phyloP scores from a whole-genome alignment of 2,113 vertebrate genomes.

The Azemiops feae region DNA sequence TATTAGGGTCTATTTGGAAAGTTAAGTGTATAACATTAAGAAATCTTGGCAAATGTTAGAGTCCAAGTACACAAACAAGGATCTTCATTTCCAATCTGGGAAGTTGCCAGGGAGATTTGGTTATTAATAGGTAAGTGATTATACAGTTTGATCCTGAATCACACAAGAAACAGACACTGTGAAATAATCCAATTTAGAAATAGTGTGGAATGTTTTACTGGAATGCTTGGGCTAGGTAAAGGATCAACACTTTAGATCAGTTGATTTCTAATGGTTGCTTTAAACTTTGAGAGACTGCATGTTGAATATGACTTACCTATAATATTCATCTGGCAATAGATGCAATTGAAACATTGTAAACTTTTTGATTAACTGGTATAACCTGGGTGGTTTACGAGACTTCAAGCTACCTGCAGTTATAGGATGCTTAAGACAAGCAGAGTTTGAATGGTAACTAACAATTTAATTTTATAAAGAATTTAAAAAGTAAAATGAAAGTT shows the following conservation, averaged over 20 bases:
- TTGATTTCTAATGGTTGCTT: not conserved
- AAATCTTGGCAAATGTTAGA: not conserved
- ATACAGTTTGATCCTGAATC: not conserved
- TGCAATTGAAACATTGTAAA: not conserved
- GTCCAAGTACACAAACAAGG: not conserved
- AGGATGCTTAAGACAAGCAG: not conserved
- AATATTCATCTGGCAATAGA: not conserved
- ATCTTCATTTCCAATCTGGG: not conserved
- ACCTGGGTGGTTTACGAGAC: not conserved
- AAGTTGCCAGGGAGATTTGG: not conserved
- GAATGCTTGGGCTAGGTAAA: not conserved
- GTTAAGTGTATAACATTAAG: not conserved
- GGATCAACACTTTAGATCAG: not conserved
- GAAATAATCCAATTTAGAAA: not conserved
- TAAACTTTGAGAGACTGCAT: not conserved
- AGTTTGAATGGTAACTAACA: not conserved
- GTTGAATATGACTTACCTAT: not conserved
- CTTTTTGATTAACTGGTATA: not conserved
- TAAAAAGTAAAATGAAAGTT: not conserved
- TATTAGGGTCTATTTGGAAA: constrained; percentile 28
- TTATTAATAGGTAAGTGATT: not conserved
- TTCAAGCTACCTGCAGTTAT: not conserved
- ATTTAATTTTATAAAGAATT: not conserved
- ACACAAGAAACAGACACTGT: not conserved
- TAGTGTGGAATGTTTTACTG: not conserved